These are phyloP conservation scores for Ormyrus nitidulus DNA, from an alignment of 2,888 invertebrate species.

Conservation along the genomic window DNA sequence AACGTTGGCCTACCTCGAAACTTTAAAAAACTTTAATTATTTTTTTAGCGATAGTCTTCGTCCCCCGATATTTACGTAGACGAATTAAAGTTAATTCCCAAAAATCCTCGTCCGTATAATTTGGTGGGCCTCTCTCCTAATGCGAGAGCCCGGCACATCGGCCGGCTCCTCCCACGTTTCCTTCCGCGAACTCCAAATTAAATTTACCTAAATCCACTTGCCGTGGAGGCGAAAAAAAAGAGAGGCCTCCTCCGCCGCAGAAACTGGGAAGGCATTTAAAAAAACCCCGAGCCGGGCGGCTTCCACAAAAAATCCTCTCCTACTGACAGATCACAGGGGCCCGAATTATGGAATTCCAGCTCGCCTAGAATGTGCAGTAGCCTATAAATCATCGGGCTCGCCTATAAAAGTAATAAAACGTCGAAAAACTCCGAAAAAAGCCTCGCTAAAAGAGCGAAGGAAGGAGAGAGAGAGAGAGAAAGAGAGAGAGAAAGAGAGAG, in stretches of 20 bases:
- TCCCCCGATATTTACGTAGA: too few species aligned
- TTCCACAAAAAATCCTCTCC: constrained; percentile 18
- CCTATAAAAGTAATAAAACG: constrained; percentile 52
- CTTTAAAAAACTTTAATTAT: too few species aligned
- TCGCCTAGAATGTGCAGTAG: constrained; percentile 2
- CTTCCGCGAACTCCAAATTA: constrained; percentile 40
- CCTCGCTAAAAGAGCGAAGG: background rate
- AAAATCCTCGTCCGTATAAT: too few species aligned
- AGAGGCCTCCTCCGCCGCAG: background rate
- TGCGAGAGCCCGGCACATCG: too few species aligned
- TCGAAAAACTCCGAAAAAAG: constrained; percentile 18
- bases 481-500: constrained; percentile 55
- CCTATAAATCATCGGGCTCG: constrained; percentile 51
- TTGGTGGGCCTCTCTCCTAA: too few species aligned
- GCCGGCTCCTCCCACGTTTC: background rate
- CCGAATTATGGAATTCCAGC: constrained; percentile 49
- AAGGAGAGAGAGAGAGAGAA: background rate
- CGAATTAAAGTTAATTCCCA: too few species aligned
- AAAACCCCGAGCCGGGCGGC: background rate
- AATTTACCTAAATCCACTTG: constrained; percentile 25
- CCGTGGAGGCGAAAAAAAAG: background rate
- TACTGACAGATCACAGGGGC: constrained; percentile 42
- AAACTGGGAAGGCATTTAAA: background rate
- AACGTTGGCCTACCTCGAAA: too few species aligned
- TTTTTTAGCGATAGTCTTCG: too few species aligned